phyloP scores from a whole-genome alignment of 2,797 vertebrate genomes.

The Limosa lapponica region DNA sequence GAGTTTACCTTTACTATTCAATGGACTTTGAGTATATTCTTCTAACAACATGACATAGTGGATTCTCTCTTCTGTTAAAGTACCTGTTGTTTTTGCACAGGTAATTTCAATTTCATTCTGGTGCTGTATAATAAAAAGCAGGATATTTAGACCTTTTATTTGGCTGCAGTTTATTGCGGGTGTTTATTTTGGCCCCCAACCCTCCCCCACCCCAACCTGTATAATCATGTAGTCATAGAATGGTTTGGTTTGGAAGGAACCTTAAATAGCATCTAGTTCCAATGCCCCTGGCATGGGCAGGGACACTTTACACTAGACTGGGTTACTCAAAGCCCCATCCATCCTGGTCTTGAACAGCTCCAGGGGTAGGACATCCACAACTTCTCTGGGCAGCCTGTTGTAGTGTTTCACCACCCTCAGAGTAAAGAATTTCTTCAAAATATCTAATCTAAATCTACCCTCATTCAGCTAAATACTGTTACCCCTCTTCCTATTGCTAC shows the following conservation, averaged over 20 bases:
- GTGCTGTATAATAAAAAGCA: background rate
- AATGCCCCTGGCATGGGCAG: background rate
- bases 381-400: background rate
- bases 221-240: background rate
- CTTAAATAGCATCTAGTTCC: background rate
- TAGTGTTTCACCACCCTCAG: background rate
- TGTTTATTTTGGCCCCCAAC: rapidly evolving
- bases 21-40: background rate
- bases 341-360: background rate
- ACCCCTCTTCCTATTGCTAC: background rate
- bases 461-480: background rate
- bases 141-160: background rate
- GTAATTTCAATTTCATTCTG: background rate
- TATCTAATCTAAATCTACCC: background rate
- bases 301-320: background rate
- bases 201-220: background rate
- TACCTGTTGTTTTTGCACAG: background rate
- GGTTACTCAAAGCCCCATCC: background rate
- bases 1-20: background rate
- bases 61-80: background rate
- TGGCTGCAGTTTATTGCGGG: background rate
- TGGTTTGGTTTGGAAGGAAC: background rate
- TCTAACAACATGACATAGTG: background rate
- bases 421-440: background rate
- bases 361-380: background rate